Evolutionary conservation across 2,113 vertebrate species (phyloP).

Genomic region (Dissostichus mawsoni): DNA sequence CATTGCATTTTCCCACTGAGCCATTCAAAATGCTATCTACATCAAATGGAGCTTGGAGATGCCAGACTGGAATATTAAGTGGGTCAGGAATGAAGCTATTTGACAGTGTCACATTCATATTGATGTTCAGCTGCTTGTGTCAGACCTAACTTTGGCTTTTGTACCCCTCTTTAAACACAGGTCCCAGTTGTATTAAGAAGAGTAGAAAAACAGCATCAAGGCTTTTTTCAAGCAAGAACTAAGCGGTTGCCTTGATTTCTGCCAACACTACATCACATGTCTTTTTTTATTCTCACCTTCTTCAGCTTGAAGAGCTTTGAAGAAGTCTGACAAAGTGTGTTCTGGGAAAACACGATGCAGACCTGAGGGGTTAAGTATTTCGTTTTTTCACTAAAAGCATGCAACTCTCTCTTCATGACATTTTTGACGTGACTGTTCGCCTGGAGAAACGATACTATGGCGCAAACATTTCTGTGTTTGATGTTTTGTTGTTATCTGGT

Average conservation of each 20-base stretch:
- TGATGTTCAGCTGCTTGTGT: constrained; percentile 38
- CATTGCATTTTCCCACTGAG: constrained; percentile 51
- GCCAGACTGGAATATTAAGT: constrained; percentile 43
- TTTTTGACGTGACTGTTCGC: constrained; percentile 14
- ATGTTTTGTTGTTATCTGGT: background rate
- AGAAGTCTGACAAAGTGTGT: constrained; percentile 34
- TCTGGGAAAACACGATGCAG: constrained; percentile 28
- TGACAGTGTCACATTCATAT: constrained; percentile 38
- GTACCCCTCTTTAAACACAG: background rate
- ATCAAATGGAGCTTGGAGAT: constrained; percentile 48
- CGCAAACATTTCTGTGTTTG: constrained; percentile 3
- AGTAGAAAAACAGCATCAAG: constrained; percentile 17
- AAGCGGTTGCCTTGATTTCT: constrained; percentile 21
- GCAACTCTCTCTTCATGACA: constrained; percentile 26
- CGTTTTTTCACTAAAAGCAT: constrained; percentile 8
- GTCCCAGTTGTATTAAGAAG: constrained; percentile 33
- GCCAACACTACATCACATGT: constrained; percentile 16
- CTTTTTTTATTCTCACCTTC: constrained; percentile 15
- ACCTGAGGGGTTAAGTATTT: constrained; percentile 33
- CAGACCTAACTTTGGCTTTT: constrained; percentile 1
- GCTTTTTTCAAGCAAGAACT: constrained; percentile 30
- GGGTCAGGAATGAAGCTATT: constrained; percentile 12
- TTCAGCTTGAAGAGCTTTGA: constrained; percentile 45
- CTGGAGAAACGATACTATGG: background rate
- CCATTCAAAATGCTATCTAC: constrained; percentile 56